phyloP scores from a whole-genome alignment of 2,113 vertebrate species.

The Tupaia chinensis region DNA sequence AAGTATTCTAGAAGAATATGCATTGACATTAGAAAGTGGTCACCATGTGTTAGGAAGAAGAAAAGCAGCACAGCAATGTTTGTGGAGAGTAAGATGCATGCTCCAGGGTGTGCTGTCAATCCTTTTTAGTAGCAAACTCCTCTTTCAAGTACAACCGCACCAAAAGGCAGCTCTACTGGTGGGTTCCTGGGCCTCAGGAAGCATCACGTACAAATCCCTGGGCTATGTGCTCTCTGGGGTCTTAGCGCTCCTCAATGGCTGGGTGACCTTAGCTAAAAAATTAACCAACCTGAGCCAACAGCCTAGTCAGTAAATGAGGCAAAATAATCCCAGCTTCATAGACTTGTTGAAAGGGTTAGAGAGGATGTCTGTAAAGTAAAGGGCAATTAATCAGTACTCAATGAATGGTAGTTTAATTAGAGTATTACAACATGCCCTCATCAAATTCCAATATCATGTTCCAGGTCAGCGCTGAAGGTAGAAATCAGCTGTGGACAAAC shows the following conservation, averaged over 20 bases:
- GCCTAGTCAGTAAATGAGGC: neutral
- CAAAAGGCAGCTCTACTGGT: neutral
- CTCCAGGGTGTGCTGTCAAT: neutral
- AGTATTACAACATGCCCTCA: neutral
- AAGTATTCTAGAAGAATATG: neutral
- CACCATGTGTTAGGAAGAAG: neutral
- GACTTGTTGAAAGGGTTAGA: neutral
- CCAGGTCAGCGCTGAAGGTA: neutral
- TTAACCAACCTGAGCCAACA: neutral
- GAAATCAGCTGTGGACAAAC: neutral
- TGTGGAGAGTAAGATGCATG: neutral
- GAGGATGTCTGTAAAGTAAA: neutral
- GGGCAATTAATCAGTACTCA: neutral
- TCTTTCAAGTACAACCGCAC: neutral
- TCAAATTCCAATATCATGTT: neutral
- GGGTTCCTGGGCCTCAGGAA: neutral
- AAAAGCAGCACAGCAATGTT: neutral
- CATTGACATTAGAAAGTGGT: neutral
- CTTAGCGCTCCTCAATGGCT: neutral
- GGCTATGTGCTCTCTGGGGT: neutral
- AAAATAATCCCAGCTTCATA: neutral
- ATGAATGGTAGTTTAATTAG: neutral
- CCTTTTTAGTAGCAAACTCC: neutral
- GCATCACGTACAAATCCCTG: neutral
- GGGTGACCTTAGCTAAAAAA: neutral